phyloP scores from a whole-genome alignment of 2,797 vertebrate genomes.

The Apodemus agrarius region DNA sequence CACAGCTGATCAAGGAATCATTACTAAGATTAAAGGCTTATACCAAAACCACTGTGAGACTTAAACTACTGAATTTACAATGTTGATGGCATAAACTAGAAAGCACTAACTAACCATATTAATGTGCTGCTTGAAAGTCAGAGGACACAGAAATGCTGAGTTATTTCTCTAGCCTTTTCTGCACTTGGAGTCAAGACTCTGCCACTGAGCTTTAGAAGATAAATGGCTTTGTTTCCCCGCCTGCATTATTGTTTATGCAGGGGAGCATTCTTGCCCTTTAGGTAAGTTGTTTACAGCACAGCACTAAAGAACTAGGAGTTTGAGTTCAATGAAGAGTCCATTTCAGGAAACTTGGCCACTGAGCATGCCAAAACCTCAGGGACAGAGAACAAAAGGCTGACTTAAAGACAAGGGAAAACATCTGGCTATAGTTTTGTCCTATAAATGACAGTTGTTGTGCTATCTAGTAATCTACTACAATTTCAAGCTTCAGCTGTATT shows the following conservation, averaged over 20 bases:
- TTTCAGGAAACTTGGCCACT: background rate
- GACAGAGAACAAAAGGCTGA: conserved; percentile 34
- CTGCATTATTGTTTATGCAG: conserved; percentile 47
- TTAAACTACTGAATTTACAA: conserved; percentile 85
- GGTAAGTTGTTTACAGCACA: conserved; percentile 48
- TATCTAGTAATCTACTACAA: background rate
- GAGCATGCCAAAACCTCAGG: conserved; percentile 29
- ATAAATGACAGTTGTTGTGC: background rate
- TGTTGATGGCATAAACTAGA: conserved; percentile 71
- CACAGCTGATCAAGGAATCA: conserved; percentile 87
- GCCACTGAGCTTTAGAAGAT: conserved; percentile 46
- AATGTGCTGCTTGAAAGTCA: conserved; percentile 72
- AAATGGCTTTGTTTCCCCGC: conserved; percentile 51
- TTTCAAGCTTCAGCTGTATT: conserved; percentile 22
- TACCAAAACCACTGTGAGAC: conserved; percentile 84
- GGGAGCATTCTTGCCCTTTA: conserved; percentile 44
- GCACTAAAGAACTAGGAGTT: conserved; percentile 24
- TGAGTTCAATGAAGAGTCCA: conserved; percentile 33
- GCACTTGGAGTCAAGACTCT: conserved; percentile 15
- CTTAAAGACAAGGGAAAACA: conserved; percentile 12
- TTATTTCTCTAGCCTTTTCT: conserved; percentile 61
- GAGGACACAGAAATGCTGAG: conserved; percentile 39
- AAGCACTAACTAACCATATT: conserved; percentile 77
- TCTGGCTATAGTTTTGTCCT: background rate
- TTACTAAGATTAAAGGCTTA: conserved; percentile 89